Conservation (phyloP, 1,140 invertebrate species). For the Drosophila kepulauana region DNA sequence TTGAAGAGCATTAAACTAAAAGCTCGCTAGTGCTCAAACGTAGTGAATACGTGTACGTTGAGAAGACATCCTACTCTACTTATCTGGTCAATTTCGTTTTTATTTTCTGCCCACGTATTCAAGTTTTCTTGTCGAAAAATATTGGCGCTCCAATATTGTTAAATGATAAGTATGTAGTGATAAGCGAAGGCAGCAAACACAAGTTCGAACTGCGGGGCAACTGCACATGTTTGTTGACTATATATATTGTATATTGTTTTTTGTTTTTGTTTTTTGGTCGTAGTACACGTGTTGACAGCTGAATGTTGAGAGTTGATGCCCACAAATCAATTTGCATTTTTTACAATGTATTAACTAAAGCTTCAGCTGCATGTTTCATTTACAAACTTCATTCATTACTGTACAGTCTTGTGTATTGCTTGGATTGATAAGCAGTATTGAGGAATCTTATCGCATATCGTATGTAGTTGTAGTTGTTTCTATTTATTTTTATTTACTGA, state of each 20-base stretch:
- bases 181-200: slow-evolving; percentile 45
- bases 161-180: slow-evolving; percentile 53
- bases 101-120: slow-evolving; percentile 61
- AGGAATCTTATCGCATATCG: slow-evolving; percentile 47
- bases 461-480: slow-evolving; percentile 7
- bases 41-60: slow-evolving; percentile 55
- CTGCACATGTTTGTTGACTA: neutral
- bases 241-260: neutral
- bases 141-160: slow-evolving; percentile 25
- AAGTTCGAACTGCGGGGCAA: neutral
- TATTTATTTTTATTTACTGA: slow-evolving; percentile 29
- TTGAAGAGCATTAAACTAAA: slow-evolving; percentile 25
- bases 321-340: neutral
- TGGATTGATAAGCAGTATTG: slow-evolving; percentile 47
- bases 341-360: neutral
- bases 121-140: slow-evolving; percentile 52
- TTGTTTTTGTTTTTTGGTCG: no score
- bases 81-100: slow-evolving; percentile 38
- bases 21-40: slow-evolving; percentile 9
- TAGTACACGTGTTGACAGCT: neutral
- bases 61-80: slow-evolving; percentile 29
- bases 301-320: neutral
- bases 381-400: neutral
- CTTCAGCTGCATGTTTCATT: slow-evolving; percentile 23
- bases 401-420: slow-evolving; percentile 11